A percentile compares a stretch with the other conserved stretches of the same genome.
Conservation (phyloP, 2,113 vertebrate genomes). For the Puma concolor region DNA sequence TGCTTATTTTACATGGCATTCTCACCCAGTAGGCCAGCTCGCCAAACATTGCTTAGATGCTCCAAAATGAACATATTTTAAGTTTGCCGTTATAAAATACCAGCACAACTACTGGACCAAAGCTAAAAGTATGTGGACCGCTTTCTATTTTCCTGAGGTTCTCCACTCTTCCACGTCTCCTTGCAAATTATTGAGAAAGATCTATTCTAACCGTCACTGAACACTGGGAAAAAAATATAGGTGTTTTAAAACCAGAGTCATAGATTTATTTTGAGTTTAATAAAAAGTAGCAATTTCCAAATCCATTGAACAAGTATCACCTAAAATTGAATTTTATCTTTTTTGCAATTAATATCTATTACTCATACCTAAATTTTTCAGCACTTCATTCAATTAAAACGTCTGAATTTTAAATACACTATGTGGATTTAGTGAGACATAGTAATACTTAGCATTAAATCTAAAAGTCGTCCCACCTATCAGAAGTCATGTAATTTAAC, state of each 20-base stretch:
- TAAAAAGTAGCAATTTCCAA: neutral
- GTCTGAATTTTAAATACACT: neutral
- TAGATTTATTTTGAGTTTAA: conserved; percentile 22
- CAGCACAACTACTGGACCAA: neutral
- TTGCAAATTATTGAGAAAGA: neutral
- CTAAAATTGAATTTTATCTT: conserved; percentile 37
- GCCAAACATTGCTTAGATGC: neutral
- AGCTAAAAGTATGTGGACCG: conserved; percentile 1
- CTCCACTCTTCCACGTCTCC: neutral
- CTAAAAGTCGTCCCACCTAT: neutral
- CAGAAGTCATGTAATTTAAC: neutral
- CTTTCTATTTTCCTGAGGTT: neutral
- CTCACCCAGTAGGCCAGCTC: conserved; percentile 27
- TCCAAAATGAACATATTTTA: conserved; percentile 39
- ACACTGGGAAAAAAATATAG: neutral
- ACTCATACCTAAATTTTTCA: neutral
- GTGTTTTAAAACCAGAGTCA: neutral
- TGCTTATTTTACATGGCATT: neutral
- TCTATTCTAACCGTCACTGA: neutral
- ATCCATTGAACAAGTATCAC: neutral
- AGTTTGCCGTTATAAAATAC: conserved; percentile 11
- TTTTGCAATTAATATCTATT: conserved; percentile 9
- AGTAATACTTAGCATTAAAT: neutral
- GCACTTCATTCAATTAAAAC: neutral
- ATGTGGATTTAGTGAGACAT: neutral